Evolutionary conservation across 2,113 vertebrate species (phyloP).

Genomic region (Amphilophus citrinellus): DNA sequence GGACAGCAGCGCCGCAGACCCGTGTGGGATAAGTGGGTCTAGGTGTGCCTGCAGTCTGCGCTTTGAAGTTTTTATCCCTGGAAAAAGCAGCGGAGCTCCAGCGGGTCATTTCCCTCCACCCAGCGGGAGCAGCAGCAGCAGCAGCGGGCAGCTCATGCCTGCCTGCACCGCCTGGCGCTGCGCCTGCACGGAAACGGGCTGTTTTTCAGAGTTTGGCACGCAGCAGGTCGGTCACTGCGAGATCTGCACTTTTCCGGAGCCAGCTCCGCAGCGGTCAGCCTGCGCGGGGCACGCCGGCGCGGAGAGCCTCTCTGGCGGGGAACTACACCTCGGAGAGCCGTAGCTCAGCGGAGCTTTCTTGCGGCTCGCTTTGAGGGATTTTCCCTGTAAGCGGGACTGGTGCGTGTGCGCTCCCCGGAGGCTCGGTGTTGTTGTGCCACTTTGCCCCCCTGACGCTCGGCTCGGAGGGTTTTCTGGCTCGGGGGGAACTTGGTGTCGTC

Average conservation of each 20-base stretch:
- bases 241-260: background rate
- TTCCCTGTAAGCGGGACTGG: background rate
- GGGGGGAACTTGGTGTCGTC: constrained; percentile 46
- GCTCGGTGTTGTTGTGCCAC: background rate
- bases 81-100: background rate
- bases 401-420: background rate
- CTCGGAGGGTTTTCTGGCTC: constrained; percentile 31
- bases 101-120: background rate
- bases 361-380: fast-evolving
- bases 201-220: constrained; percentile 24
- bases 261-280: constrained; percentile 48
- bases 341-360: background rate
- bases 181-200: background rate
- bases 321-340: constrained; percentile 18
- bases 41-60: constrained; percentile 36
- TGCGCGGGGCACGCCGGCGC: constrained; percentile 51
- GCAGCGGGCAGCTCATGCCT: constrained; percentile 1
- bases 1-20: constrained; percentile 32
- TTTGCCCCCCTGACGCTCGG: background rate
- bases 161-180: constrained; percentile 3
- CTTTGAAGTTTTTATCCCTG: constrained; percentile 43
- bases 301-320: constrained; percentile 45
- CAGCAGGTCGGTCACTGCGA: background rate
- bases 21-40: constrained; percentile 42
- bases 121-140: constrained; percentile 14